Percentiles rank a stretch among this genome's conserved stretches.
These are phyloP conservation scores for Loriculus beryllinus DNA, from an alignment of 2,797 vertebrate genomes.

Conservation along the genomic window DNA sequence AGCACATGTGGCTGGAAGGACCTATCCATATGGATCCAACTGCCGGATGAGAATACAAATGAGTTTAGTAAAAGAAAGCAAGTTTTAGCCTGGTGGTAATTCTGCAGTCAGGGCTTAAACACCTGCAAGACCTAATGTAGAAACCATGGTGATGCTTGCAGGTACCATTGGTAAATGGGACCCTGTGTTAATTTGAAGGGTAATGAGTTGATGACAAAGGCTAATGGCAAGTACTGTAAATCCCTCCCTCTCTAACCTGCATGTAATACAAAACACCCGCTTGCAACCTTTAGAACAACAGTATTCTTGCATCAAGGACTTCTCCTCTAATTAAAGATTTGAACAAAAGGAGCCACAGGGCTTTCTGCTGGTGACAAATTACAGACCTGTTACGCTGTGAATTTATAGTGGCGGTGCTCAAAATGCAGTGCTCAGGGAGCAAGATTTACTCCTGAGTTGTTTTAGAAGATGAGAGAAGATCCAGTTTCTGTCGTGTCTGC, in stretches of 20 bases:
- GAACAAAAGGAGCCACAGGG: neutral
- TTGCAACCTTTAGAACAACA: neutral
- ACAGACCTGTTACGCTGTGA: neutral
- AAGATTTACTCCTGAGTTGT: neutral
- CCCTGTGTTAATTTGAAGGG: neutral
- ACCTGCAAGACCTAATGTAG: neutral
- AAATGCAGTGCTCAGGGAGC: neutral
- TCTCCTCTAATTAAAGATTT: neutral
- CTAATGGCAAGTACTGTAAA: neutral
- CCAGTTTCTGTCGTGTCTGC: neutral
- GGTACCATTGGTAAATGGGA: neutral
- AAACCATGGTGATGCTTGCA: neutral
- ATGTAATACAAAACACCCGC: neutral
- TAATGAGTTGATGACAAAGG: neutral
- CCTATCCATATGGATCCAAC: neutral
- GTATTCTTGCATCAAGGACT: neutral
- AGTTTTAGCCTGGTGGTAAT: neutral
- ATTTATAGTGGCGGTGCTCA: neutral
- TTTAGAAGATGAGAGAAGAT: neutral
- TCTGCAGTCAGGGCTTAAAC: neutral
- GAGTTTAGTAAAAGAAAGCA: neutral
- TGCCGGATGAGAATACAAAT: neutral
- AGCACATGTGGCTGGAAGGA: neutral
- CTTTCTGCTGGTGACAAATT: slow-evolving; percentile 10
- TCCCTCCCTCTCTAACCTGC: neutral